Evolutionary conservation across 2,113 vertebrate genomes (phyloP).

Genomic region (Naja naja): DNA sequence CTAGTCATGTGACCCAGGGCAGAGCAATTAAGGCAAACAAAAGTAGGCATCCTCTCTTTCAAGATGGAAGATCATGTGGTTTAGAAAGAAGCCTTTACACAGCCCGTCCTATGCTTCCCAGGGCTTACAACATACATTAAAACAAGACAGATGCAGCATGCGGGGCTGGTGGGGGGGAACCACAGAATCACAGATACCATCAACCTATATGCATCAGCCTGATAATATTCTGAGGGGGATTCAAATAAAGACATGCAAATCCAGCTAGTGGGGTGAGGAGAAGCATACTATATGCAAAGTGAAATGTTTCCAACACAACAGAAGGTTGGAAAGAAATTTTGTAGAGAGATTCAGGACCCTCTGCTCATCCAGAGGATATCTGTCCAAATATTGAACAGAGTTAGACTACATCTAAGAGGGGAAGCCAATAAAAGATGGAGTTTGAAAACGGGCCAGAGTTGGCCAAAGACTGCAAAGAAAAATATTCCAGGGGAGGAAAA

Average conservation of each 20-base stretch:
- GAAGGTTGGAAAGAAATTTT: background rate
- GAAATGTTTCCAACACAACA: background rate
- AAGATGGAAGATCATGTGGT: background rate
- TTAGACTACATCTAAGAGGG: background rate
- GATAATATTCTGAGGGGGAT: background rate
- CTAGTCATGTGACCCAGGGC: background rate
- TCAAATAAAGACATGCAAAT: background rate
- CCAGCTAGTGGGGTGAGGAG: background rate
- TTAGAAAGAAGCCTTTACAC: background rate
- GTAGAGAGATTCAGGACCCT: background rate
- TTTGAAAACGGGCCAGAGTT: background rate
- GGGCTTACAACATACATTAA: background rate
- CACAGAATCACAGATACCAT: background rate
- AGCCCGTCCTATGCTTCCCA: background rate
- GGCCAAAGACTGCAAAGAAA: background rate
- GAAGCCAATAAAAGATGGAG: background rate
- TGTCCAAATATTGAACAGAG: background rate
- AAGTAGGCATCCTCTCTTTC: background rate
- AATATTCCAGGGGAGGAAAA: background rate
- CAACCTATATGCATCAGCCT: background rate
- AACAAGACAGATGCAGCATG: background rate
- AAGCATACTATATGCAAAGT: background rate
- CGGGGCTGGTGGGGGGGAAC: fast-evolving
- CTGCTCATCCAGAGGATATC: background rate
- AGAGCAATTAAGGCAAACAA: background rate